Base-by-base conservation (phyloP, 2,113 vertebrate genomes). In the Pteropus alecto region DNA sequence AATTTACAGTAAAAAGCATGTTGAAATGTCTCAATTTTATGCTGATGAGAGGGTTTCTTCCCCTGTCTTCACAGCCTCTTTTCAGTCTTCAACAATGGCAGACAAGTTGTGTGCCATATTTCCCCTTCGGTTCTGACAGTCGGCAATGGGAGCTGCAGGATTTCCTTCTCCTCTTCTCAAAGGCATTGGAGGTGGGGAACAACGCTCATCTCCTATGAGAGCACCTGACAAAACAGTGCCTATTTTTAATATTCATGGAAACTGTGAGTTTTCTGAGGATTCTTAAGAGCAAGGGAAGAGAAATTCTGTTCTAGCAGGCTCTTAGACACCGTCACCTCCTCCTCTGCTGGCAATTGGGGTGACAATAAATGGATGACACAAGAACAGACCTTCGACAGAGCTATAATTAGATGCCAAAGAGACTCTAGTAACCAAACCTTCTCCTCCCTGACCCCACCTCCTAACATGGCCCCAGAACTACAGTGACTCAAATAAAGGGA, bases 381-480 rank as follows among this genome's bases (percentile, higher is more conserved):
- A 78, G 51, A 51, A 65, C 19, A 65, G 33, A 60, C 41, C 28
- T 83, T 87, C 30, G 78, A 24, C 21, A 51, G 33, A 82, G 56
- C 22, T 58, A 28, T 19, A 43, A 58, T 46, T n/a, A 79, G 35
- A 79, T 28, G 12, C 6, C 28, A 60, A 58, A 77, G 38, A 76
- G n/a, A 38, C 16, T 58, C 13, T 2, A 35, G 7, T 6, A 5
- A 21, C 21, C 11, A 6, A 5, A 15, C 0, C 28, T 5, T 10
- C 0, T 15, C 16, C 28, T 7, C 38, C 0, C 0, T 12, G 15
- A 18, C 15, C 43, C 0, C 2, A 0, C 15, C 60, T 41, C 30
- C 24, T 83, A 14, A 54, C 0, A 0, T 24, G 58, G 12, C 10
- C 10, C 10, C 21, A 46, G 22, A 56, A 65, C 16, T 24, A 16